Evolutionary conservation across 2,888 invertebrate species (phyloP).

Genomic region (Coelopa pilipes): DNA sequence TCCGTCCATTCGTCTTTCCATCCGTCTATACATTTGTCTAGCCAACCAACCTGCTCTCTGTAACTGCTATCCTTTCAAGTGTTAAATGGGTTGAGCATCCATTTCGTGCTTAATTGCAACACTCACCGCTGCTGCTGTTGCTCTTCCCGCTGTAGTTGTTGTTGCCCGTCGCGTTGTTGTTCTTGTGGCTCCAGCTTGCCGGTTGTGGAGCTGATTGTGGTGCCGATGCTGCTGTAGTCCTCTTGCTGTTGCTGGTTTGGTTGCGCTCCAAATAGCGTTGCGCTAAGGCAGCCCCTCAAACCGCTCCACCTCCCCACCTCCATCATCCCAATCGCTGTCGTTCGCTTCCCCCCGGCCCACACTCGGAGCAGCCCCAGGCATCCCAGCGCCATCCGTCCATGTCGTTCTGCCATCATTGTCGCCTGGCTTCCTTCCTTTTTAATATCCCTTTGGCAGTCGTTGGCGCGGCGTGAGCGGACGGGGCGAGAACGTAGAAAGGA

Average conservation of each 20-base stretch:
- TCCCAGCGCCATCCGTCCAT: too few relatives aligned
- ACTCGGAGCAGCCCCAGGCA: background rate
- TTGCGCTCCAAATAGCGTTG: constrained; percentile 11
- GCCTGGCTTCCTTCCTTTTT: background rate
- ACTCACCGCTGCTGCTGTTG: constrained; percentile 23
- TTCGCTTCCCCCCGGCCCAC: background rate
- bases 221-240: constrained; percentile 7
- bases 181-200: constrained; percentile 44
- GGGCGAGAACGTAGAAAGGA: too few relatives aligned
- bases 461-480: too few relatives aligned
- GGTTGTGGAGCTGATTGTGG: constrained; percentile 26
- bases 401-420: background rate
- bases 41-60: too few relatives aligned
- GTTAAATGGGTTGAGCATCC: constrained; percentile 19
- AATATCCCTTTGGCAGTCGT: background rate
- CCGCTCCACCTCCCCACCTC: background rate
- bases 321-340: background rate
- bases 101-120: constrained; percentile 25
- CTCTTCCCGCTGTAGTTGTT: constrained; percentile 24
- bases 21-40: too few relatives aligned
- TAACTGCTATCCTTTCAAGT: constrained; percentile 11
- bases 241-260: constrained; percentile 14
- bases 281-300: background rate
- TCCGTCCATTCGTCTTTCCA: too few relatives aligned
- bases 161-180: constrained; percentile 33